Evolutionary conservation across 2,113 vertebrate genomes (phyloP).

Genomic region (Progne subis): DNA sequence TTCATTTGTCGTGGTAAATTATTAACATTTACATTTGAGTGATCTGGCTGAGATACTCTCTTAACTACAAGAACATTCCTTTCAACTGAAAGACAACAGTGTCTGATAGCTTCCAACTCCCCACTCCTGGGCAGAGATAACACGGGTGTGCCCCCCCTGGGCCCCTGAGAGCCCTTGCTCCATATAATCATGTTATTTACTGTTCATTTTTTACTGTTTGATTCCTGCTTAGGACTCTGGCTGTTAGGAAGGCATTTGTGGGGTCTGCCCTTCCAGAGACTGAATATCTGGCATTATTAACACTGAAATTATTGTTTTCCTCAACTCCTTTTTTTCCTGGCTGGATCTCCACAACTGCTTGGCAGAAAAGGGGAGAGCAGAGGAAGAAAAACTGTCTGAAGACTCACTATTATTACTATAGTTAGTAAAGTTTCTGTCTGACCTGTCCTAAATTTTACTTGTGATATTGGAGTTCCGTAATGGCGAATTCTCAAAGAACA

Average conservation of each 20-base stretch:
- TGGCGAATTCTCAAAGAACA: background rate
- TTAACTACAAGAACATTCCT: background rate
- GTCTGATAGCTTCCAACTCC: background rate
- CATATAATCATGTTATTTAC: background rate
- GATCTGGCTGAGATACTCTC: background rate
- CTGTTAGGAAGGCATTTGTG: background rate
- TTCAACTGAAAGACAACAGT: background rate
- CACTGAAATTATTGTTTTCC: background rate
- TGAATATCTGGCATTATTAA: background rate
- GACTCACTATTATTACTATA: no score
- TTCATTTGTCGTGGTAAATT: background rate
- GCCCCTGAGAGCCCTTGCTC: background rate
- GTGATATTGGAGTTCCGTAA: fast-evolving
- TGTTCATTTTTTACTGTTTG: background rate
- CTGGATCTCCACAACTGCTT: background rate
- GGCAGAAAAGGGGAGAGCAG: background rate
- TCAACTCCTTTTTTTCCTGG: background rate
- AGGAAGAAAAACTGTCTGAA: background rate
- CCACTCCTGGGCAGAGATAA: background rate
- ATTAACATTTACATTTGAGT: background rate
- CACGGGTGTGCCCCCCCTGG: background rate
- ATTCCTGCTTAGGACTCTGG: background rate
- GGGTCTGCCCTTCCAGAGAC: background rate
- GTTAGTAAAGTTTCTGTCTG: background rate
- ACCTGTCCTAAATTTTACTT: background rate